These are phyloP conservation scores for Simalia tracyae DNA, from an alignment of 2,797 vertebrate genomes.

Conservation along the genomic window DNA sequence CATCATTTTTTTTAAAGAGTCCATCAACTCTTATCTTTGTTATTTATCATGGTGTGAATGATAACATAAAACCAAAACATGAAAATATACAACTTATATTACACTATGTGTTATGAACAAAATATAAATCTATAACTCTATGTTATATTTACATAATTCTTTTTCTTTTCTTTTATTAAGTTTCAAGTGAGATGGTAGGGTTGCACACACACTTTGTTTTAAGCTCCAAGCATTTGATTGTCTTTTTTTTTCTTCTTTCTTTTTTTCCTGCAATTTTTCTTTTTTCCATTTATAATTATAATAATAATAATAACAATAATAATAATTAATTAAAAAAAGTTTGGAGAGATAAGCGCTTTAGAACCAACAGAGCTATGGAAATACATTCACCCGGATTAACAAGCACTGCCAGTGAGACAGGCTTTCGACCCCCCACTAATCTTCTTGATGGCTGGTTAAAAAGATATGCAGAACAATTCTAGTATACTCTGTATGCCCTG, in stretches of 20 bases:
- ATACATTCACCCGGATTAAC: conserved; percentile 55
- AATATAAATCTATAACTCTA: conserved; percentile 99
- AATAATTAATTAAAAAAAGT: conserved; percentile 17
- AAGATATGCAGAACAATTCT: not conserved
- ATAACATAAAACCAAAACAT: conserved; percentile 97
- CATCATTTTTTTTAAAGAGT: conserved; percentile 85
- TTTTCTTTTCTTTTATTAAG: conserved; percentile 97
- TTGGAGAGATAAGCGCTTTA: conserved; percentile 76
- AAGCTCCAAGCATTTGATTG: conserved; percentile 99
- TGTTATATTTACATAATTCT: conserved; percentile 99
- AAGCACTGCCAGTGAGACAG: not conserved
- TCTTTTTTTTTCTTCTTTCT: conserved; percentile 78
- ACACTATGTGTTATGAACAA: conserved; percentile 99
- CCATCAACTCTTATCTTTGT: conserved; percentile 89
- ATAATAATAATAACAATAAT: conserved; percentile 60
- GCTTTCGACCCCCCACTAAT: not conserved
- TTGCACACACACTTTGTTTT: conserved; percentile 92
- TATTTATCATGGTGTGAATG: conserved; percentile 96
- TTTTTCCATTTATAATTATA: conserved; percentile 73
- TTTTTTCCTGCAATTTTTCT: conserved; percentile 63
- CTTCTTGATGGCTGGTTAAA: not conserved
- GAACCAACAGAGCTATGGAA: conserved; percentile 76
- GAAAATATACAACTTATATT: conserved; percentile 99
- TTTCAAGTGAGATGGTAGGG: conserved; percentile 99
- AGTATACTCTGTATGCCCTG: not conserved